Evolutionary conservation across 1,140 invertebrate genomes (phyloP).

Genomic region (Batillaria attramentaria): DNA sequence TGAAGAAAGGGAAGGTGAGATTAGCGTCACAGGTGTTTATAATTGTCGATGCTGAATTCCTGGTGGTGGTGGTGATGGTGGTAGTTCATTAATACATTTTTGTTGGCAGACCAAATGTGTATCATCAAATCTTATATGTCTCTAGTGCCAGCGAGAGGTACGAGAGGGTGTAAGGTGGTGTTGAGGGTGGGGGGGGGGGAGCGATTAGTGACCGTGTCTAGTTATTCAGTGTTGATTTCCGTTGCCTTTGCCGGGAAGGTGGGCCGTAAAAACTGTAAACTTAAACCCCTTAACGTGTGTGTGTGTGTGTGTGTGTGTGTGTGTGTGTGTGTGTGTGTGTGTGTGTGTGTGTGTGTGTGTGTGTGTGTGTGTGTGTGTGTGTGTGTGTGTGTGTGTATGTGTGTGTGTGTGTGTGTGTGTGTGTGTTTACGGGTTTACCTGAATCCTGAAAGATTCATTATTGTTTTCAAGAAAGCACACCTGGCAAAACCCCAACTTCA

Average conservation of each 20-base stretch:
- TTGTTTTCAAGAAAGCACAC: neutral
- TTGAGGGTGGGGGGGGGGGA: too few species aligned
- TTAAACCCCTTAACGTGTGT: neutral
- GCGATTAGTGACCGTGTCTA: neutral
- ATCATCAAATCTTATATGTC: too few species aligned
- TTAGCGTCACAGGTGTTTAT: neutral
- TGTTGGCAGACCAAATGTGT: too few species aligned
- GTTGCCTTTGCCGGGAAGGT: neutral
- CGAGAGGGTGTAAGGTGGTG: neutral
- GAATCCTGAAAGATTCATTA: conserved; percentile 9
- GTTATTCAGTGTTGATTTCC: neutral
- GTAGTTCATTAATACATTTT: neutral
- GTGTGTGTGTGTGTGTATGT: neutral
- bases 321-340: neutral
- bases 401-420: conserved; percentile 8
- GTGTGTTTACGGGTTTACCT: too few species aligned
- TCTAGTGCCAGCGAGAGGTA: neutral
- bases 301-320: neutral
- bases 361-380: neutral
- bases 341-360: neutral
- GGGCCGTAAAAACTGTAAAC: neutral
- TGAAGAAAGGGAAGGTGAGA: neutral
- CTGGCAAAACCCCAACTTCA: too few species aligned
- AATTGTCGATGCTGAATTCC: neutral
- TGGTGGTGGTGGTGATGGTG: neutral